These are phyloP conservation scores for Salvelinus namaycush DNA, from an alignment of 2,113 vertebrate species.

Conservation along the genomic window DNA sequence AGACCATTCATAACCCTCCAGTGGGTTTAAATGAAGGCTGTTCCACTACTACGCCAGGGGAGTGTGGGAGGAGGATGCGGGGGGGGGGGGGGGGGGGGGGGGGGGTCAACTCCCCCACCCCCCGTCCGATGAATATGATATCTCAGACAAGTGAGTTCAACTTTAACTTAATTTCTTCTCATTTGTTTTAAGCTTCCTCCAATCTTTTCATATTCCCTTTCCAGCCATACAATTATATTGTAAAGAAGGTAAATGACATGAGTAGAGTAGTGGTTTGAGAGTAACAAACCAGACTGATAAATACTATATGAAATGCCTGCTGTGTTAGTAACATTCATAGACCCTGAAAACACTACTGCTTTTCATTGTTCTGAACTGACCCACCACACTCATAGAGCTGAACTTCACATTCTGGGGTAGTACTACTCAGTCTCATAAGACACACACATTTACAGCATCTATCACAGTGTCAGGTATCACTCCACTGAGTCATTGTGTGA, in stretches of 20 bases:
- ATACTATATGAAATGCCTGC: constrained; percentile 19
- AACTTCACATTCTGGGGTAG: constrained; percentile 7
- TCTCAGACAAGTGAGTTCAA: neutral
- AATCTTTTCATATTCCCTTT: neutral
- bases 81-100: constrained; percentile 52
- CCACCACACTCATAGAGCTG: constrained; percentile 19
- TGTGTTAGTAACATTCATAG: constrained; percentile 26
- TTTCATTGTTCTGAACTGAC: constrained; percentile 22
- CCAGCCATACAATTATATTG: neutral
- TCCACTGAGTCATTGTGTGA: neutral
- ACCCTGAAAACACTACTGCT: constrained; percentile 18
- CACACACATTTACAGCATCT: constrained; percentile 21
- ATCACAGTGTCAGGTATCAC: constrained; percentile 19
- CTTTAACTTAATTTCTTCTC: neutral
- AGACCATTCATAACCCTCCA: constrained; percentile 79
- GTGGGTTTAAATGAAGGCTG: constrained; percentile 76
- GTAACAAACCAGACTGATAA: constrained; percentile 25
- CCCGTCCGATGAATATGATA: constrained; percentile 25
- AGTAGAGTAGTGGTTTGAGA: neutral
- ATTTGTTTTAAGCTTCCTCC: neutral
- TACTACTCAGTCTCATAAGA: constrained; percentile 1
- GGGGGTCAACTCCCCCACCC: constrained; percentile 49
- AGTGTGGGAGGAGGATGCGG: constrained; percentile 42
- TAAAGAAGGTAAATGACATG: neutral
- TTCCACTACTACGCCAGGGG: constrained; percentile 49